Evolutionary conservation across 1,140 invertebrate species (phyloP), one percentile per base, ranked within the genome.

Genomic region (Drepana arcuata): DNA sequence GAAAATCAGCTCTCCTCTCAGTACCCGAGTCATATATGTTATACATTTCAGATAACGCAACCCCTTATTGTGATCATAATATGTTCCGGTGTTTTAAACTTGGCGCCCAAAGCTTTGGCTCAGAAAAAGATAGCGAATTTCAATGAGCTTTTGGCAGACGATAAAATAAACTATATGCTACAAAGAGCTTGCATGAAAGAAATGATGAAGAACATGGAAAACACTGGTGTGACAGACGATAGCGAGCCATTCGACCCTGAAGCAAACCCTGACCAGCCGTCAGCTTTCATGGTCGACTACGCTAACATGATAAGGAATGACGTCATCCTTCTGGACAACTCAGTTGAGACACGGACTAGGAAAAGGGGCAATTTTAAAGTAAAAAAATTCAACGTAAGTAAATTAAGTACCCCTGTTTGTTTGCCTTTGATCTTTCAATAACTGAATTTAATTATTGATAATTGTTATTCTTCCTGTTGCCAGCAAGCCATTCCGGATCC

Each of bases 281-380:
- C 75, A 2, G 63, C 58, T 4, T 49, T 77, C 5, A 64, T 77
- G 2, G 60, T 73, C 3, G 75, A 80, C 35, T 75, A 75, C 30
- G 73, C 71, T 0, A 78, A 80, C 36, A 70, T 80, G 67, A 75
- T 74, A 14, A 43, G 71, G 27, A 74, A 80, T 25, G 67, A 78
- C 45, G 74, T 75, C 7, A 68, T 78, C 35, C 36, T 78, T 16
- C 39, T 80, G 14, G 75, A 80, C 31, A 73, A 80, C 46, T 80
- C 75, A 4, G 59, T 75, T 2, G 62, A 78, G 54, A 77, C 71
- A 3, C 58, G 71, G 34, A 74, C 73, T 1, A 55, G 71, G 16
- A 75, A 80, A 45, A 60, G 73, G 34, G 71, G 73, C 16, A 74
- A 72, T 26, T 43, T 72, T 16, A 66, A 67, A 51, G 49, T 62